Evolutionary conservation across 1,140 invertebrate genomes (phyloP).

Genomic region (Cecropterus lyciades): DNA sequence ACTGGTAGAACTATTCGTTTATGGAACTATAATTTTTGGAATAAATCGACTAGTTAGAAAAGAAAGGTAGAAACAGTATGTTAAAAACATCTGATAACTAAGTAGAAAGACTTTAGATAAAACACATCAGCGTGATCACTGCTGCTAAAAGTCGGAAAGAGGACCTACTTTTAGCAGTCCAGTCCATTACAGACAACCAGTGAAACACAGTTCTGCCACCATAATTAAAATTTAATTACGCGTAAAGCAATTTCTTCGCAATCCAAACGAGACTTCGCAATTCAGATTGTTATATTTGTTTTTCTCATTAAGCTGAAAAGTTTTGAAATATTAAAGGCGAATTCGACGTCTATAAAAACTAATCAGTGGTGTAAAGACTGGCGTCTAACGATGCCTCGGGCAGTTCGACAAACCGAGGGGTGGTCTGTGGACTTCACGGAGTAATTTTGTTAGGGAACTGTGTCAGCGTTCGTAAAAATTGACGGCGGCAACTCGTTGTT

Average conservation of each 20-base stretch:
- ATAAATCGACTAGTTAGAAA: too few relatives aligned
- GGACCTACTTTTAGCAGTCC: too few relatives aligned
- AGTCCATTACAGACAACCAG: too few relatives aligned
- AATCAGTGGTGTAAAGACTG: slow-evolving; percentile 59
- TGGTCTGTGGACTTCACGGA: slow-evolving; percentile 38
- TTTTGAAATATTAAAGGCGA: slow-evolving; percentile 49
- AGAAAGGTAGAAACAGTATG: too few relatives aligned
- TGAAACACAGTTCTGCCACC: background rate
- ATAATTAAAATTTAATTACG: background rate
- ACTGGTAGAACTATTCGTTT: too few relatives aligned
- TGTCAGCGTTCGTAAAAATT: slow-evolving; percentile 55
- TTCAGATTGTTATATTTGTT: slow-evolving; percentile 45
- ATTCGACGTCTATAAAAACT: slow-evolving; percentile 61
- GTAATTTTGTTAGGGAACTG: slow-evolving; percentile 61
- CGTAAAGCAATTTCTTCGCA: slow-evolving; percentile 24
- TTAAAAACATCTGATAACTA: too few relatives aligned
- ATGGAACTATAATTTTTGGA: too few relatives aligned
- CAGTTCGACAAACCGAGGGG: slow-evolving; percentile 59
- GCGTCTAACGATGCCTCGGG: slow-evolving; percentile 55
- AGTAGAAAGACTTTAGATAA: too few relatives aligned
- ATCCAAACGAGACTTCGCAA: background rate
- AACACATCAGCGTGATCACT: too few relatives aligned
- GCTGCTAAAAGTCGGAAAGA: too few relatives aligned
- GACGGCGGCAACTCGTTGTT: slow-evolving; percentile 46
- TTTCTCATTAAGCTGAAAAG: slow-evolving; percentile 41